Evolutionary conservation across 2,113 vertebrate genomes (phyloP).

Genomic region (Varanus komodoensis): DNA sequence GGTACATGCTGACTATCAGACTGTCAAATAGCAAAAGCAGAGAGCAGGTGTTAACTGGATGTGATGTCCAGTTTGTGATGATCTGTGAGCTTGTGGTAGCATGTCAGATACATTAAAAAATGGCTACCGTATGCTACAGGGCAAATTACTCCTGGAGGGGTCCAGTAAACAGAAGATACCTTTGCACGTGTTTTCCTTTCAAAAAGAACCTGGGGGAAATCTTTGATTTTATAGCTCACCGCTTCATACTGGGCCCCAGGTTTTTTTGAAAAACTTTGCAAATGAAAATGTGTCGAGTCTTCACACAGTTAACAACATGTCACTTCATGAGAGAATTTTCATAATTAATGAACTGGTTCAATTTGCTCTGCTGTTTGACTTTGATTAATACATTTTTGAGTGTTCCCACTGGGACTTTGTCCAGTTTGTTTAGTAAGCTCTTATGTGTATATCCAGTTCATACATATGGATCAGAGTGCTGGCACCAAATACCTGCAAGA

Average conservation of each 20-base stretch:
- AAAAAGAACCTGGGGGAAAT: constrained; percentile 31
- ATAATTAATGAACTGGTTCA: constrained; percentile 86
- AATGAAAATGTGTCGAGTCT: constrained; percentile 73
- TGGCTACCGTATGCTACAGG: neutral
- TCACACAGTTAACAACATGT: constrained; percentile 79
- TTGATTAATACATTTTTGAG: constrained; percentile 81
- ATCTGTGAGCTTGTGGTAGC: neutral
- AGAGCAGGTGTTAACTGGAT: no score
- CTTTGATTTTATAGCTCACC: neutral
- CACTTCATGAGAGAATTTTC: constrained; percentile 81
- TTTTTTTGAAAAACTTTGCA: constrained; percentile 27
- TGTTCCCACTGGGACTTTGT: constrained; percentile 76
- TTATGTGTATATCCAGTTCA: constrained; percentile 76
- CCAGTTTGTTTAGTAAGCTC: constrained; percentile 80
- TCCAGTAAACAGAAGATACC: neutral
- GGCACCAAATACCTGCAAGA: constrained; percentile 60
- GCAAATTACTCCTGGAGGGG: neutral
- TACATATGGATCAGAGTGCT: constrained; percentile 71
- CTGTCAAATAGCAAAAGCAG: no score
- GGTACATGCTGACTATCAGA: neutral
- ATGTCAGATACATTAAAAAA: neutral
- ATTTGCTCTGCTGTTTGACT: constrained; percentile 80
- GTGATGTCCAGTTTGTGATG: neutral
- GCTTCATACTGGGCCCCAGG: constrained; percentile 30
- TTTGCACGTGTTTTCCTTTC: constrained; percentile 20